Evolutionary conservation across 2,888 invertebrate species (phyloP), one percentile per base, ranked within the genome.

Genomic region (Cephus runcator): DNA sequence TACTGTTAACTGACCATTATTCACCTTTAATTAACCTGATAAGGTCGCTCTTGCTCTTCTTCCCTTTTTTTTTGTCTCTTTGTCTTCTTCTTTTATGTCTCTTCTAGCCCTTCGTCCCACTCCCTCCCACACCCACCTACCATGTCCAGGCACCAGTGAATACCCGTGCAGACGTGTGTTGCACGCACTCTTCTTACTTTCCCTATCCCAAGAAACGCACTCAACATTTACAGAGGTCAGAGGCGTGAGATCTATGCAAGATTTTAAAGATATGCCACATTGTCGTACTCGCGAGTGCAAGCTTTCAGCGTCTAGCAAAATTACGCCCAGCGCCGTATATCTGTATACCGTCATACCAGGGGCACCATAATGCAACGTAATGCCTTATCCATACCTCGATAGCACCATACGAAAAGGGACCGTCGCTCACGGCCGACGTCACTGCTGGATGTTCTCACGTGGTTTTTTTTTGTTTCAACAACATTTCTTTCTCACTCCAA

Each of bases 201-300:
- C 87, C 85, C 86, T 79, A 82, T 80, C 82, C 79, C 79, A 78
- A 78, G 82, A 80, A 78, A 79, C 78, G 77, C 80, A 77, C 77
- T 81, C 81, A 85, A 87, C 88, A 84, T 88, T 89, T 87, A 86
- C 86, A 86, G 87, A 86, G 88, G 87, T 89, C 88, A 86, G 80
- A 85, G 85, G 85, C 88, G 89, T 88, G 88, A 88, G 88, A 89
- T 89, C 89, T 88, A 88, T 89, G 88, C 89, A 87, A 89, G 89
- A 89, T 89, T 82, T 80, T 77, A 77, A 69, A 79, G 88, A 88
- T 88, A 87, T 84, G 85, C 86, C 84, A 80, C 79, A 82, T 85
- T 88, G 88, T 88, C 87, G 84, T 84, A 85, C 81, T 77, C 33
- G 74, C 74, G 31, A 77, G 34, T 34, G 69, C 68, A 35, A 23